Evolutionary conservation across 2,113 vertebrate species (phyloP).

Genomic region (Hemiprocne comata): DNA sequence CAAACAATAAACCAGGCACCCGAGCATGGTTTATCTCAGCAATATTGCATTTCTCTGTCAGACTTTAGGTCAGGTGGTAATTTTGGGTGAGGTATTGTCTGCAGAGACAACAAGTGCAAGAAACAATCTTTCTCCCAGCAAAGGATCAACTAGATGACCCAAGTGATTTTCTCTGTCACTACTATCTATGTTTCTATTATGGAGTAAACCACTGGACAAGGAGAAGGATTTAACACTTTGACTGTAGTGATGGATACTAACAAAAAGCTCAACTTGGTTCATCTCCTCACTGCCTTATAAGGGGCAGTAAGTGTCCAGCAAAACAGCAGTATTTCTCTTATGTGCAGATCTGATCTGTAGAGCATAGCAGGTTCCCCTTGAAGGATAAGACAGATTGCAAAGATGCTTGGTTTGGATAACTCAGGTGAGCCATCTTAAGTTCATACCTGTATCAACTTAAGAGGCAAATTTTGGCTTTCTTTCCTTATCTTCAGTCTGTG

Average conservation of each 20-base stretch:
- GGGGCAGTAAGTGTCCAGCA: neutral
- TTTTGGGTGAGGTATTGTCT: slow-evolving; percentile 14
- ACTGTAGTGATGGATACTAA: neutral
- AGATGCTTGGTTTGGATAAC: neutral
- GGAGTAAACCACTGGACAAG: neutral
- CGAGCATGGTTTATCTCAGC: neutral
- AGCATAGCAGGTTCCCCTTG: neutral
- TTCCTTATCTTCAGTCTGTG: neutral
- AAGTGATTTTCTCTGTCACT: slow-evolving; percentile 27
- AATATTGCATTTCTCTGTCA: slow-evolving; percentile 31
- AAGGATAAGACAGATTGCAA: neutral
- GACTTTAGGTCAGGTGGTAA: slow-evolving; percentile 14
- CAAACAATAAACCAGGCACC: neutral
- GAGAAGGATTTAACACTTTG: slow-evolving; percentile 28
- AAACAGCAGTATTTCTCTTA: neutral
- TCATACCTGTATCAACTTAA: neutral
- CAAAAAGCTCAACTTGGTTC: neutral
- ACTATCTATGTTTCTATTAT: neutral
- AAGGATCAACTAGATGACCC: slow-evolving; percentile 15
- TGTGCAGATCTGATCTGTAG: neutral
- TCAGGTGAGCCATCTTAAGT: neutral
- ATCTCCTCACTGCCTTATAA: neutral
- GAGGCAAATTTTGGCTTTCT: neutral
- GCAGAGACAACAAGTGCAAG: slow-evolving; percentile 38
- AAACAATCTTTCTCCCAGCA: neutral